These are phyloP conservation scores for Andricus quercusramuli DNA, from an alignment of 2,888 invertebrate genomes.

Conservation along the genomic window DNA sequence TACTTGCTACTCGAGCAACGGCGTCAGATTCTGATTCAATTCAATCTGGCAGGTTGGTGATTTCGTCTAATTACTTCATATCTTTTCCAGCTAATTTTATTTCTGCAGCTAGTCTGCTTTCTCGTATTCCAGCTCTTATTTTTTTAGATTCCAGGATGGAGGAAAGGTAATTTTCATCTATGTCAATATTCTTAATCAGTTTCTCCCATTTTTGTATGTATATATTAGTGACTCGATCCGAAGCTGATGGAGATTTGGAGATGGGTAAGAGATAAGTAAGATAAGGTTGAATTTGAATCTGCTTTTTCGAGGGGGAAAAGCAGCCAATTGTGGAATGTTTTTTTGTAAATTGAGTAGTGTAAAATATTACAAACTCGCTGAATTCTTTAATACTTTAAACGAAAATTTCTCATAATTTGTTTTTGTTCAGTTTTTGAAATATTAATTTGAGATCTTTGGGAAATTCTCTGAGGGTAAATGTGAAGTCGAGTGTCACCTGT, in stretches of 20 bases:
- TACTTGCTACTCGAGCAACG: slow-evolving; percentile 38
- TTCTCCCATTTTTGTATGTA: neutral
- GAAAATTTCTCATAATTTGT: slow-evolving; percentile 23
- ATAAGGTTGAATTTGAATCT: slow-evolving; percentile 61
- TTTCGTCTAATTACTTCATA: slow-evolving; percentile 49
- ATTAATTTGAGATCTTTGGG: slow-evolving; percentile 39
- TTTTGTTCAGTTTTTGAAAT: slow-evolving; percentile 21
- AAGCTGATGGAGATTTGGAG: slow-evolving; percentile 48
- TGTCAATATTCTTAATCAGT: neutral
- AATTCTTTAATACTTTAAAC: slow-evolving; percentile 36
- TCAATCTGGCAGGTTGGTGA: slow-evolving; percentile 40
- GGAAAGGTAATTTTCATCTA: neutral
- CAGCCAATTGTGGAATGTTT: slow-evolving; percentile 68
- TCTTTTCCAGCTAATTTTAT: slow-evolving; percentile 46
- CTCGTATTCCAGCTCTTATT: neutral
- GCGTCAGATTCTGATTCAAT: slow-evolving; percentile 40
- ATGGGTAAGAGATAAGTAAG: slow-evolving; percentile 61
- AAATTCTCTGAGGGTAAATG: slow-evolving; percentile 27
- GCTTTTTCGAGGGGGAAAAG: slow-evolving; percentile 79
- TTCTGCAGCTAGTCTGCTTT: slow-evolving; percentile 32
- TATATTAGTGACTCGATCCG: neutral
- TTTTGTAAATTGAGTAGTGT: slow-evolving; percentile 34
- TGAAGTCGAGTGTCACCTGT: slow-evolving; percentile 57
- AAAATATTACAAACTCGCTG: slow-evolving; percentile 5
- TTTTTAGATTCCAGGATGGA: neutral